Percentiles rank a stretch among this genome's conserved stretches.
Evolutionary conservation across 2,888 invertebrate genomes (phyloP).

Genomic region (Hemistola chrysoprasaria): DNA sequence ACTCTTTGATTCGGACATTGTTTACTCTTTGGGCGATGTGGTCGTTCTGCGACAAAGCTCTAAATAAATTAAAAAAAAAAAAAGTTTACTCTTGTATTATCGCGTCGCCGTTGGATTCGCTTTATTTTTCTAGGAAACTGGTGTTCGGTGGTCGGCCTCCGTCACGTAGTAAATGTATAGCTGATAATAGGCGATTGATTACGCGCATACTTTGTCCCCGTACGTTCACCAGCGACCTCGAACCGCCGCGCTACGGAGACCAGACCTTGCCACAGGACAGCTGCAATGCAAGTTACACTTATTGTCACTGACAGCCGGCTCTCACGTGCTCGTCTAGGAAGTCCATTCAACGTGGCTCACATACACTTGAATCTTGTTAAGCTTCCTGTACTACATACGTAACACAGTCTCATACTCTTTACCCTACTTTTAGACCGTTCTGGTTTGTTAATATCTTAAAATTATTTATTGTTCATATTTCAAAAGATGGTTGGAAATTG

Average conservation of each 20-base stretch:
- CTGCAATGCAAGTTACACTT: conserved; percentile 36
- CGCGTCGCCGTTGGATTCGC: conserved; percentile 4
- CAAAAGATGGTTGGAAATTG: too few species aligned
- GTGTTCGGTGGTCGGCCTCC: conserved; percentile 17
- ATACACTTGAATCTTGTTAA: conserved; percentile 36
- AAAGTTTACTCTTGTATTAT: too few species aligned
- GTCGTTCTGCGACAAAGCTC: too few species aligned
- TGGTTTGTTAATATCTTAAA: too few species aligned
- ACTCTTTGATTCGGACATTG: too few species aligned
- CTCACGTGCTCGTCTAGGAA: conserved; percentile 41
- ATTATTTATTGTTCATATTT: too few species aligned
- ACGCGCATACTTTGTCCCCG: conserved; percentile 55
- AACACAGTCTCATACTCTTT: too few species aligned
- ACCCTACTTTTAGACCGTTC: too few species aligned
- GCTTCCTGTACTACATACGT: conserved; percentile 21
- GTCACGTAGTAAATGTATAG: conserved; percentile 25
- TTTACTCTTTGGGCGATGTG: too few species aligned
- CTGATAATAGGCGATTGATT: conserved; percentile 42
- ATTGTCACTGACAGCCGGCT: conserved; percentile 37
- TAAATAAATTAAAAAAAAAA: too few species aligned
- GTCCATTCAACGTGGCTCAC: conserved; percentile 24
- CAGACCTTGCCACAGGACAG: conserved; percentile 68
- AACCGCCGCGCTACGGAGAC: conserved; percentile 36
- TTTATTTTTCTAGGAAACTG: conserved; percentile 22
- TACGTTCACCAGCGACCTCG: conserved; percentile 75